Evolutionary conservation across 2,888 invertebrate species (phyloP).

Genomic region (Patella caerulea): DNA sequence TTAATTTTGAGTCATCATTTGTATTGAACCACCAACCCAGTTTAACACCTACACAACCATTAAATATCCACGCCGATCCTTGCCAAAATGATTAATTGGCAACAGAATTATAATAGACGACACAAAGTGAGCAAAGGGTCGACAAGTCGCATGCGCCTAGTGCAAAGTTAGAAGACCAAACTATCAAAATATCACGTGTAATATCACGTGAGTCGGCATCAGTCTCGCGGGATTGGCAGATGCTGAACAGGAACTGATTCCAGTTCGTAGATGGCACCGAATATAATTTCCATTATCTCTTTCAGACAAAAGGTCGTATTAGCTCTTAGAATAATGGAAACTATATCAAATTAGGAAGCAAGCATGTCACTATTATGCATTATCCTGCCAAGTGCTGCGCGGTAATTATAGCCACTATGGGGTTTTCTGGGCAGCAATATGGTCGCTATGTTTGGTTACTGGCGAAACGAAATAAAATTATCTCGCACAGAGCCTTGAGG

Average conservation of each 20-base stretch:
- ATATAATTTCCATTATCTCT: constrained; percentile 26
- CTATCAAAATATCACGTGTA: constrained; percentile 9
- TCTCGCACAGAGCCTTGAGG: constrained; percentile 10
- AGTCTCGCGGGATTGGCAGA: constrained; percentile 18
- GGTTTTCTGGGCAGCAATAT: constrained; percentile 22
- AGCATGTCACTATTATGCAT: constrained; percentile 32
- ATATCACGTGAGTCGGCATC: constrained; percentile 13
- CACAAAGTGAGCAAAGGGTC: no score
- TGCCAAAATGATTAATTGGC: no score
- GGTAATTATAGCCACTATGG: constrained; percentile 23
- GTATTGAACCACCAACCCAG: no score
- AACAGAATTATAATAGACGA: no score
- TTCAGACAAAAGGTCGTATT: constrained; percentile 18
- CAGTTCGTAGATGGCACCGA: constrained; percentile 11
- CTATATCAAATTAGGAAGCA: constrained; percentile 36
- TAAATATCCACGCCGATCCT: no score
- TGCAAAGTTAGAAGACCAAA: not conserved
- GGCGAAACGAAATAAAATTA: constrained; percentile 22
- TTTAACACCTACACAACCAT: no score
- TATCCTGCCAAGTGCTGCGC: constrained; percentile 22
- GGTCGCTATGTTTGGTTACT: constrained; percentile 22
- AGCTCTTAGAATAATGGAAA: constrained; percentile 24
- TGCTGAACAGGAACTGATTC: constrained; percentile 15
- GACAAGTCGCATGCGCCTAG: not conserved
- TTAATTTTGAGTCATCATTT: no score